Base-by-base conservation (phyloP, 30 jellyfish, hydroid and myxozoan species). In the Aurelia aurita region DNA sequence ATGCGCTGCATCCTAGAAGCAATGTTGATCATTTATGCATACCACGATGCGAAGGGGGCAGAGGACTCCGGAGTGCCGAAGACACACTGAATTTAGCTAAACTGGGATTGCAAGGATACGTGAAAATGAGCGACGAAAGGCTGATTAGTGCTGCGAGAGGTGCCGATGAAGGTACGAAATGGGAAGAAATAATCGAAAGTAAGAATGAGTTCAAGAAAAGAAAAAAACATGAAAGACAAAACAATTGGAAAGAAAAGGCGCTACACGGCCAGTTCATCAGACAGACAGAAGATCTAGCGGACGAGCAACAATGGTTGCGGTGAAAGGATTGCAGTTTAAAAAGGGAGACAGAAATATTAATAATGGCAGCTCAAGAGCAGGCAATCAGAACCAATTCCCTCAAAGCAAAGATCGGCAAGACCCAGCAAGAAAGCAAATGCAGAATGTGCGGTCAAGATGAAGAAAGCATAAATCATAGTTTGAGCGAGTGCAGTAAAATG, bases 241-340 rank as follows among this genome's bases (percentile, higher is more conserved):
- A 11, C 69, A 58, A 58, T 7, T 58, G 69, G n/a, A 58, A 10
- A 58, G 69, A 10, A 7, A 58, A 58, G n/a, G 25, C 25, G 19
- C n/a, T 58, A 16, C 69, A 58, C n/a, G 69, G 19, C 20, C 0
- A 58, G 69, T 7, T 58, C 19, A 10, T 58, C 69, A 58, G 19
- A 15, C 69, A 58, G n/a, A 58, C 69, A 58, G 69, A 58, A 58
- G 19, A 58, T 10, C n/a, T 58, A 58, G 69, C 69, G n/a, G n/a
- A n/a, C n/a, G n/a, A n/a, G n/a, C n/a, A n/a, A n/a, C n/a, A n/a
- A n/a, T n/a, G n/a, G n/a, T n/a, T 58, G 11, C 25, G 69, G 69
- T 10, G 20, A 58, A 58, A 10, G 25, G 69, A 58, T 58, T 27
- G 69, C 12, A 58, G 10, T 16, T 16, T 58, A 15, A 58, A 58